Evolutionary conservation across 2,888 invertebrate species (phyloP).

Genomic region (Oxycera nigricornis): DNA sequence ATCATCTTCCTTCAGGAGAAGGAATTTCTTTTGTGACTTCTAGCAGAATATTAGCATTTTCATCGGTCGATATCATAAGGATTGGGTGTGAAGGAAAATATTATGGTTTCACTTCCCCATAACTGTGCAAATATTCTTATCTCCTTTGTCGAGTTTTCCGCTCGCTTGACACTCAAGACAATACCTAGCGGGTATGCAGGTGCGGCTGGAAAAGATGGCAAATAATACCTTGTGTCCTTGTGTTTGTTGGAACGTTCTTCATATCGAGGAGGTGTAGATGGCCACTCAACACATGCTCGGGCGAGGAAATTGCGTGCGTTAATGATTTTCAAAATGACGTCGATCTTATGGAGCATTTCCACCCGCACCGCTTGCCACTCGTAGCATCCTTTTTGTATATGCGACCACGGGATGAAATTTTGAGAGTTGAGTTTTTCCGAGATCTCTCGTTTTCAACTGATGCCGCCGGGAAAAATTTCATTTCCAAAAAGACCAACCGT

Average conservation of each 20-base stretch:
- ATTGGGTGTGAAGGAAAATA: background rate
- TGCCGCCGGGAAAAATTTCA: slow-evolving; percentile 33
- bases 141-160: background rate
- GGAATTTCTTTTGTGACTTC: background rate
- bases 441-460: slow-evolving; percentile 29
- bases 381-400: background rate
- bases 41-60: background rate
- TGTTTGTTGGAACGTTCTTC: slow-evolving; percentile 30
- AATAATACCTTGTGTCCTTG: background rate
- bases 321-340: slow-evolving; percentile 47
- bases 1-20: too few species aligned
- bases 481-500: background rate
- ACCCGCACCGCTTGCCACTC: background rate
- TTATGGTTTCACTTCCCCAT: background rate
- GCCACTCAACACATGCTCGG: slow-evolving; percentile 47
- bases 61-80: slow-evolving; percentile 19
- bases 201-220: background rate
- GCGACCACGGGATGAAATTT: background rate
- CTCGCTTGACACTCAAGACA: too few species aligned
- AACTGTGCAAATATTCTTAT: background rate
- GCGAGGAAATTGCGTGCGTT: slow-evolving; percentile 47
- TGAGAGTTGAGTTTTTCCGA: slow-evolving; percentile 1
- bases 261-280: slow-evolving; percentile 43
- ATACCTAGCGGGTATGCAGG: too few species aligned
- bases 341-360: slow-evolving; percentile 10